These are phyloP conservation scores for Meteorus colon DNA, from an alignment of 2,888 invertebrate genomes.

Conservation along the genomic window DNA sequence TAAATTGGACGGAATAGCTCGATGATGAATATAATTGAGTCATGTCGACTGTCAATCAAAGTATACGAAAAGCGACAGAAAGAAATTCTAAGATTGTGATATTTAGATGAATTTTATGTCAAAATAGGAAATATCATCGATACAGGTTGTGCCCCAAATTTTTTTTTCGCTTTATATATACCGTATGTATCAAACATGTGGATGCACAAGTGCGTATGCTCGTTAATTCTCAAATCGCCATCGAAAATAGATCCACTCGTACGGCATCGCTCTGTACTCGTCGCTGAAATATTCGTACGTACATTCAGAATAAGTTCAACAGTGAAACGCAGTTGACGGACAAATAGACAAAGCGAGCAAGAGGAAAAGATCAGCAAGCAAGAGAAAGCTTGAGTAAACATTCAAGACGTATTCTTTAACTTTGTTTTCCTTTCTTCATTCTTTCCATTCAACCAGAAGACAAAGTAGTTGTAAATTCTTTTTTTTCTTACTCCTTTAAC, in stretches of 20 bases:
- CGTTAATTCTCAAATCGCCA: slow-evolving; percentile 42
- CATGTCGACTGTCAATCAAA: no score
- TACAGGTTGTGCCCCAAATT: neutral
- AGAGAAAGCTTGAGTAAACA: slow-evolving; percentile 12
- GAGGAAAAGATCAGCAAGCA: neutral
- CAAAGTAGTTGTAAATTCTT: neutral
- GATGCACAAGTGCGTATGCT: slow-evolving; percentile 31
- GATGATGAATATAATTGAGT: no score
- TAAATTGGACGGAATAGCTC: no score
- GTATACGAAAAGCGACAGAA: no score
- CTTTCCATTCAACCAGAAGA: neutral
- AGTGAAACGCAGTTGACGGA: slow-evolving; percentile 28
- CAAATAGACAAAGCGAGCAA: slow-evolving; percentile 27
- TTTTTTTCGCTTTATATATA: neutral
- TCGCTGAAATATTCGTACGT: slow-evolving; percentile 10
- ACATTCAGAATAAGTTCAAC: neutral
- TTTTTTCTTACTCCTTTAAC: neutral
- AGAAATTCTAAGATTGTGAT: no score
- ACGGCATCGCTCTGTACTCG: neutral
- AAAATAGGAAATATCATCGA: no score
- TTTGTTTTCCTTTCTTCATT: neutral
- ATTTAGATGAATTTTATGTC: no score
- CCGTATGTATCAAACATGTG: neutral
- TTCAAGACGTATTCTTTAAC: slow-evolving; percentile 7
- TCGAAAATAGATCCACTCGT: slow-evolving; percentile 39